Conservation (phyloP, 1,140 invertebrate species). For the Euglossa dilemma region DNA sequence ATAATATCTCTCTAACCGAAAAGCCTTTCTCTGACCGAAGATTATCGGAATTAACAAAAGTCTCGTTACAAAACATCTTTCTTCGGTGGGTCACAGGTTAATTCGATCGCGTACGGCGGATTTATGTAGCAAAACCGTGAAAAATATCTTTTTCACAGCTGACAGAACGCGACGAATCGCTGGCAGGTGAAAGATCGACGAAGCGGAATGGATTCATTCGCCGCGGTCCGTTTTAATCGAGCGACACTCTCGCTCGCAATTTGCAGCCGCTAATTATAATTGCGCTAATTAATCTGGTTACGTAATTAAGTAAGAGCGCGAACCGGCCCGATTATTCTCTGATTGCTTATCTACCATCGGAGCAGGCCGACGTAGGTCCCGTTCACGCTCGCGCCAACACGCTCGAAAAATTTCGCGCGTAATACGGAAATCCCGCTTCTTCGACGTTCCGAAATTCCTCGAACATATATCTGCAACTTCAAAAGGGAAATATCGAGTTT, state of each 20-base stretch:
- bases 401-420: constrained; percentile 29
- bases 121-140: not conserved
- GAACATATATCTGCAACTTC: not conserved
- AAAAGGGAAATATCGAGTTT: too few species aligned
- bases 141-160: not conserved
- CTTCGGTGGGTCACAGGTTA: too few species aligned
- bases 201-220: not conserved
- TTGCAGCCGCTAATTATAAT: constrained; percentile 8
- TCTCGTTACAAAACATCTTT: too few species aligned
- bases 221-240: constrained; percentile 1
- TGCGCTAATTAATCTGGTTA: constrained; percentile 8
- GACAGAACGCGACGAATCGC: not conserved
- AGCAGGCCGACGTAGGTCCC: not conserved
- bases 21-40: too few species aligned
- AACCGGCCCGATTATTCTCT: constrained; percentile 2
- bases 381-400: not conserved
- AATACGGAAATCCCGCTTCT: constrained; percentile 30
- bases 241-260: constrained; percentile 1
- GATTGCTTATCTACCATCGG: constrained; percentile 15
- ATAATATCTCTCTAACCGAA: too few species aligned
- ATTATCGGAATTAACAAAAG: too few species aligned
- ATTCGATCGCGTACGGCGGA: too few species aligned
- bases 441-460: not conserved
- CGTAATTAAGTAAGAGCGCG: constrained; percentile 14
- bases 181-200: not conserved